A percentile compares a stretch with the other conserved stretches of the same genome.
Evolutionary conservation across 2,113 vertebrate species (phyloP).

Genomic region (Hepsetus odoe): DNA sequence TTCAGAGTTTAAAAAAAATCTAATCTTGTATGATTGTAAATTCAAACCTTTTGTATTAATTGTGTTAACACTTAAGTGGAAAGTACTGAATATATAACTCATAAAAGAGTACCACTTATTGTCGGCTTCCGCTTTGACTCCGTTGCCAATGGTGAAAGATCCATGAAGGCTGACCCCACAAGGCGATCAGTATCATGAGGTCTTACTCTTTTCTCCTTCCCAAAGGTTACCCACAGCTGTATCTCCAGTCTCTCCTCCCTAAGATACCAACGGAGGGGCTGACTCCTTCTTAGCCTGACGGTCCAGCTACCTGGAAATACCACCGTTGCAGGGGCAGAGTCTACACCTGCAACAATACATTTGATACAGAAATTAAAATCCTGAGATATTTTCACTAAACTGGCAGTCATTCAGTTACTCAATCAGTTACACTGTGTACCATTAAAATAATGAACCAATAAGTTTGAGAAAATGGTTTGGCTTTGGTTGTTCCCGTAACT

Average conservation of each 20-base stretch:
- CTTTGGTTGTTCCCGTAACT: too few species aligned
- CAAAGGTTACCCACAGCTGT: conserved; percentile 89
- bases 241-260: conserved; percentile 89
- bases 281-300: conserved; percentile 75
- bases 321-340: conserved; percentile 66
- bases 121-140: conserved; percentile 69
- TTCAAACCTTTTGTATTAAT: too few species aligned
- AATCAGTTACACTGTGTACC: too few species aligned
- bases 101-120: conserved; percentile 81
- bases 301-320: conserved; percentile 76
- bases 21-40: too few species aligned
- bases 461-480: too few species aligned
- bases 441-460: too few species aligned
- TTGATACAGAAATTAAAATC: too few species aligned
- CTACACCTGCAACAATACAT: background rate
- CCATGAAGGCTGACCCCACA: conserved; percentile 88
- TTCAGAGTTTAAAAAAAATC: too few species aligned
- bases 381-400: too few species aligned
- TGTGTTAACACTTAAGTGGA: background rate
- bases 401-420: too few species aligned
- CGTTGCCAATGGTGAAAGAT: conserved; percentile 78
- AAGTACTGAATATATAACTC: background rate
- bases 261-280: conserved; percentile 88
- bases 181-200: conserved; percentile 87
- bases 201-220: conserved; percentile 77